Conservation (phyloP, 2,113 vertebrate species). For the Heteronetta atricapilla region DNA sequence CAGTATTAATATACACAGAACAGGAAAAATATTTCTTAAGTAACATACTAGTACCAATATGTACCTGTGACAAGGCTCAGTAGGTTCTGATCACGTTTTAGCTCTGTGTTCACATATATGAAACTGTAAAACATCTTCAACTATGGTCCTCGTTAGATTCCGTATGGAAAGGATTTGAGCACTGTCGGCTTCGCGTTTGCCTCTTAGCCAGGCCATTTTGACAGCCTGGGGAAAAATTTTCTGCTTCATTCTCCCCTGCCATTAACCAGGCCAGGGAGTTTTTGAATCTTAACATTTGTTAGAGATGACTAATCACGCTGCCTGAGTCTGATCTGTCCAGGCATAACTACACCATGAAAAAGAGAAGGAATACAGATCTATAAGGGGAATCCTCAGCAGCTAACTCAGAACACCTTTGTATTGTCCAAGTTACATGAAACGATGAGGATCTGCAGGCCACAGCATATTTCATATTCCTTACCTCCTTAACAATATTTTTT, state of each 20-base stretch:
- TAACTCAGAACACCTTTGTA: neutral
- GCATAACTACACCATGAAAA: accelerated
- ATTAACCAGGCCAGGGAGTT: neutral
- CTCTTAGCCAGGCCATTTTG: neutral
- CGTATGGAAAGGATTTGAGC: neutral
- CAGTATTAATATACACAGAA: neutral
- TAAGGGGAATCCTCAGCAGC: neutral
- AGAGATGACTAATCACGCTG: neutral
- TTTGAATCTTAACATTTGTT: neutral
- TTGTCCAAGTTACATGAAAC: neutral
- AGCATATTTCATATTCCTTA: neutral
- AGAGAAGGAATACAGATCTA: neutral
- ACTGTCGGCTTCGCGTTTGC: neutral
- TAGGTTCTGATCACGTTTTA: neutral
- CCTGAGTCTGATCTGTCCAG: neutral
- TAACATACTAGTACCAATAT: neutral
- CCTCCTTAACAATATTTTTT: neutral
- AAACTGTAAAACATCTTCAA: accelerated
- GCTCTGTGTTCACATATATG: neutral
- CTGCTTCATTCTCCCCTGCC: neutral
- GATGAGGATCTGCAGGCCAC: neutral
- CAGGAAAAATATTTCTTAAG: neutral
- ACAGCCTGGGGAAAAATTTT: neutral
- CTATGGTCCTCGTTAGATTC: neutral
- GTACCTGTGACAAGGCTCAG: neutral